phyloP scores from a whole-genome alignment of 1,140 invertebrate species.

The Brachionus sp. region DNA sequence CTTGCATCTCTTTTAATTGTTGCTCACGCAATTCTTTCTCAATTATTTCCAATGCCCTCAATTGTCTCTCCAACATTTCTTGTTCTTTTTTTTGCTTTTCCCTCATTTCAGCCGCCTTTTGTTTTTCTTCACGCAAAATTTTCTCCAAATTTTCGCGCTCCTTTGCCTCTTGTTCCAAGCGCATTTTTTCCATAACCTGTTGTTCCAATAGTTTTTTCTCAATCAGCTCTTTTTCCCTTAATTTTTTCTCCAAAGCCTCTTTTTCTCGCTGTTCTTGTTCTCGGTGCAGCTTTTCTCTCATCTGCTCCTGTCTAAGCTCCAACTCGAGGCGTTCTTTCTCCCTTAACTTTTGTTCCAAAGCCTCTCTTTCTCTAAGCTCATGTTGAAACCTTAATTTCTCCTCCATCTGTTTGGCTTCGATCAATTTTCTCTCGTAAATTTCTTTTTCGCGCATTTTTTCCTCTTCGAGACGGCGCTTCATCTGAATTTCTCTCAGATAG shows the following conservation, averaged over 20 bases:
- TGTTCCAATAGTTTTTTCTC: neutral
- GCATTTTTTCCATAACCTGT: neutral
- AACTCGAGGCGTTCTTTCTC: neutral
- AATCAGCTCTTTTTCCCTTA: neutral
- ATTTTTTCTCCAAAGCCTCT: neutral
- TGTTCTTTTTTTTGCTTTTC: neutral
- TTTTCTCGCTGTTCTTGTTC: slow-evolving; percentile 18
- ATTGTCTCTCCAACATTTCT: neutral
- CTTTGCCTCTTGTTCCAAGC: neutral
- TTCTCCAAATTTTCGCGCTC: neutral
- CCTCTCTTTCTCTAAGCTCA: neutral
- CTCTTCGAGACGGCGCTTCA: neutral
- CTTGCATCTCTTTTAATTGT: neutral
- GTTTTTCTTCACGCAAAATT: neutral
- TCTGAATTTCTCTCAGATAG: neutral
- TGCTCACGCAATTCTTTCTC: neutral
- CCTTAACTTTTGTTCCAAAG: neutral
- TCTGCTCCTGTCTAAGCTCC: neutral
- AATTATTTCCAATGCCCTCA: neutral
- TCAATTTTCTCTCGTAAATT: neutral
- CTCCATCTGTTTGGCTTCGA: neutral
- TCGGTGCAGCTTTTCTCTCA: neutral
- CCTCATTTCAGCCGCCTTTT: neutral
- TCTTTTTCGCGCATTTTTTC: neutral
- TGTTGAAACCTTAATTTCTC: neutral